Evolutionary conservation across 1,140 invertebrate genomes (phyloP), one percentile per base, ranked within the genome.

Genomic region (Heterodera schachtii): DNA sequence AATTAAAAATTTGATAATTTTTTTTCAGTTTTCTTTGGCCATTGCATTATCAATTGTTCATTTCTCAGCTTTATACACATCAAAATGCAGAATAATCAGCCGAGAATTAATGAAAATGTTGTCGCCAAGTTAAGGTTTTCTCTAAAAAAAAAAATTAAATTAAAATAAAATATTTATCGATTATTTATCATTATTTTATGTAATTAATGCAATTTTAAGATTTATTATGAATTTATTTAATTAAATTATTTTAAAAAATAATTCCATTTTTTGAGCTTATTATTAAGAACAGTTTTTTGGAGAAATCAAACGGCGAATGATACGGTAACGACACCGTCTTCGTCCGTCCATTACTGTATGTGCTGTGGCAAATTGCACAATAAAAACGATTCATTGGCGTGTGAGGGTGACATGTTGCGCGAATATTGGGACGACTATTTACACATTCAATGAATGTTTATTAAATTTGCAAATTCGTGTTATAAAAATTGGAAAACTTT

Each of bases 371-470:
- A 41, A 8, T n/a, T 31, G 44, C 75, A 76, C 9, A 66, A n/a
- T 41, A 60, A 8, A 64, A 16, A 21, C 3, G 66, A 46, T 7
- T 43, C 19, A 52, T 8, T 6, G 5, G 3, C n/a, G 44, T 76
- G 75, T 8, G 75, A 52, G 16, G 49, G 57, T 8, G 46, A 52
- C 6, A 43, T 31, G 43, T 76, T 76, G 7, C 57, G 16, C 8
- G 75, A 76, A 52, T 76, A 60, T 76, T 76, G 75, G 75, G 75
- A 76, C 43, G 75, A 76, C 21, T 76, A 57, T 57, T 76, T 76
- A n/a, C 75, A 76, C n/a, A 76, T 76, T 44, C 46, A 76, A 49
- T 76, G 75, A 76, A 52, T 3, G 57, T 13, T 1, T 19, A 19
- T 19, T 5, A 64, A 64, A 19, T 60, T 64, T 64, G 16, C 6